These are phyloP conservation scores for Nemurella pictetii DNA, from an alignment of 2,888 invertebrate genomes.

Conservation along the genomic window DNA sequence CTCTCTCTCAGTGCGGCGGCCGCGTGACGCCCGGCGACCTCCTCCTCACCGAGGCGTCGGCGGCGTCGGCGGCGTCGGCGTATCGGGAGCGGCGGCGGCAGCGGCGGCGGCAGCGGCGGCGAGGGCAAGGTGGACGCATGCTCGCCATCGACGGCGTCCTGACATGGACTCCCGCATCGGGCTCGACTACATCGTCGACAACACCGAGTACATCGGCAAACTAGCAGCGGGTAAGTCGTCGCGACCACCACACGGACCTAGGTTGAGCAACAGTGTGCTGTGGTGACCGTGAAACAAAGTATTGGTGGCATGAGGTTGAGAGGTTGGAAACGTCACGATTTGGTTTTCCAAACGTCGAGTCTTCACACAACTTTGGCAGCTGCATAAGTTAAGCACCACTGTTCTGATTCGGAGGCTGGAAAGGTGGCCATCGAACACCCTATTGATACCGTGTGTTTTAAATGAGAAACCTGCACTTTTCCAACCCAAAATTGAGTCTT, in stretches of 20 bases:
- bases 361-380: too few relatives aligned
- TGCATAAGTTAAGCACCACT: too few relatives aligned
- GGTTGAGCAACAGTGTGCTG: too few relatives aligned
- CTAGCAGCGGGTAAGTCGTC: constrained; percentile 72
- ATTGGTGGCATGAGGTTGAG: too few relatives aligned
- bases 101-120: not conserved
- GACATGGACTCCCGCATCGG: constrained; percentile 89
- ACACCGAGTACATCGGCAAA: constrained; percentile 88
- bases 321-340: too few relatives aligned
- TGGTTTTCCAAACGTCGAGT: too few relatives aligned
- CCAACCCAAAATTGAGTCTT: too few relatives aligned
- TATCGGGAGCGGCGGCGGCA: not conserved
- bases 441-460: too few relatives aligned
- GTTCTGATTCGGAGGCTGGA: too few relatives aligned
- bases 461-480: too few relatives aligned
- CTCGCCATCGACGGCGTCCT: not conserved
- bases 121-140: not conserved
- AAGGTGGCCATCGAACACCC: too few relatives aligned
- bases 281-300: too few relatives aligned
- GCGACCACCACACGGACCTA: not conserved
- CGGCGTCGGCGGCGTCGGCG: not conserved
- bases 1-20: not conserved
- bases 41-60: constrained; percentile 6
- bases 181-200: constrained; percentile 91
- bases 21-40: constrained; percentile 2